Evolutionary conservation across 2,797 vertebrate species (phyloP).

Genomic region (Gadopsis bispinosus): DNA sequence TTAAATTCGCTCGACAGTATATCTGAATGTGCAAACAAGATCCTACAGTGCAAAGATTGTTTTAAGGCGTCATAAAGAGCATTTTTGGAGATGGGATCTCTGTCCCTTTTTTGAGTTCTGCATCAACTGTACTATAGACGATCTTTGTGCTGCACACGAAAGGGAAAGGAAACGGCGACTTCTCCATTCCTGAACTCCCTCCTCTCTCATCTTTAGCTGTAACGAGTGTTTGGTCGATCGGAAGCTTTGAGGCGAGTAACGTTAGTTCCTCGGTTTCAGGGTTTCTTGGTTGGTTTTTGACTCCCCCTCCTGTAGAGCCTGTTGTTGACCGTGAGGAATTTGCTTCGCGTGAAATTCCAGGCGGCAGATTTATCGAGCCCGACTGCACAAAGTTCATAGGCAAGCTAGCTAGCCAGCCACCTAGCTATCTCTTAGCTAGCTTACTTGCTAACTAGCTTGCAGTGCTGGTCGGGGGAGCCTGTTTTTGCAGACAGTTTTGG

Average conservation of each 20-base stretch:
- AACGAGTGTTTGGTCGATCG: conserved; percentile 67
- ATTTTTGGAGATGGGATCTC: background rate
- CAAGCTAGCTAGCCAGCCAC: conserved; percentile 73
- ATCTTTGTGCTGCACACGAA: conserved; percentile 78
- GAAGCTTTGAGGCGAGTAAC: conserved; percentile 50
- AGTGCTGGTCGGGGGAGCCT: conserved; percentile 49
- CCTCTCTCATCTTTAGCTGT: conserved; percentile 58
- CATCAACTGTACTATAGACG: conserved; percentile 6
- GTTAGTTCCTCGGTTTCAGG: conserved; percentile 40
- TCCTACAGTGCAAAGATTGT: background rate
- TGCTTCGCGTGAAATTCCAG: conserved; percentile 36
- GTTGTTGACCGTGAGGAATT: conserved; percentile 40
- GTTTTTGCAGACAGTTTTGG: conserved; percentile 27
- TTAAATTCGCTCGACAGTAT: too few relatives aligned
- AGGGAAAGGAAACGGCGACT: conserved; percentile 82
- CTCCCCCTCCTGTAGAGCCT: conserved; percentile 13
- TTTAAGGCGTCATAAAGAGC: background rate
- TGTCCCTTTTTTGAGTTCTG: background rate
- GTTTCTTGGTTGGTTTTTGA: conserved; percentile 13
- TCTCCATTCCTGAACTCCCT: conserved; percentile 66
- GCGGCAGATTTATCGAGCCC: conserved; percentile 69
- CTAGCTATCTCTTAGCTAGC: conserved; percentile 69
- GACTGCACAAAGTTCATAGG: conserved; percentile 74
- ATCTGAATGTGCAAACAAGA: background rate
- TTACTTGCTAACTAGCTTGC: conserved; percentile 68